These are phyloP conservation scores for Synanceia verrucosa DNA, from an alignment of 2,797 vertebrate species.

Conservation along the genomic window DNA sequence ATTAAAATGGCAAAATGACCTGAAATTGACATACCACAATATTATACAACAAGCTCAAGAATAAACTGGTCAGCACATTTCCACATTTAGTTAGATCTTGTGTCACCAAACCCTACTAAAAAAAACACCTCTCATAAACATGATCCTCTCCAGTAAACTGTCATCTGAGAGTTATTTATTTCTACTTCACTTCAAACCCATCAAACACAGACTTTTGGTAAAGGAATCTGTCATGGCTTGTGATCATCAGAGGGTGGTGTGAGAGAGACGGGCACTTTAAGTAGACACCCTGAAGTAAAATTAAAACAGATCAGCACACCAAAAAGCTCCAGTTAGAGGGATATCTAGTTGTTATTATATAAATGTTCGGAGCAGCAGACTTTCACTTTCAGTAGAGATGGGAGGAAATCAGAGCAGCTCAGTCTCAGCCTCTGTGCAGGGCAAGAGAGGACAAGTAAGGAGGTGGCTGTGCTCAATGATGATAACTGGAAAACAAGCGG, in stretches of 20 bases:
- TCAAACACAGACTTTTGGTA: background rate
- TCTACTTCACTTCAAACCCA: conserved; percentile 11
- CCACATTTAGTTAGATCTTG: conserved; percentile 30
- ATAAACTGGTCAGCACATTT: conserved; percentile 11
- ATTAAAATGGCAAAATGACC: conserved; percentile 5
- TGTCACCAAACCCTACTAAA: conserved; percentile 22
- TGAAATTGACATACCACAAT: conserved; percentile 12
- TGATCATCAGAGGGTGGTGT: conserved; percentile 13
- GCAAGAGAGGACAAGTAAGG: conserved; percentile 52
- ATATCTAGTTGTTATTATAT: too few species aligned
- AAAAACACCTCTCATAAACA: conserved; percentile 42
- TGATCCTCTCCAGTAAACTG: conserved; percentile 16
- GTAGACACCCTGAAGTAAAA: too few species aligned
- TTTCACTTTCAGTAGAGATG: conserved; percentile 17
- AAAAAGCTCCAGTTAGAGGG: too few species aligned
- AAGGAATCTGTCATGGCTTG: background rate
- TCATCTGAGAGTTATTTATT: conserved; percentile 45
- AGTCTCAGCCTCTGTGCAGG: background rate
- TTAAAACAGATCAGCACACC: too few species aligned
- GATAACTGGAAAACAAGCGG: conserved; percentile 76
- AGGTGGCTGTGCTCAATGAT: conserved; percentile 53
- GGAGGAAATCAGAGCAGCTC: conserved; percentile 14
- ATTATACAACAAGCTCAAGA: conserved; percentile 21
- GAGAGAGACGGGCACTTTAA: too few species aligned
- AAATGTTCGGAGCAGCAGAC: too few species aligned